Base-by-base conservation (phyloP, 2,888 invertebrate genomes). In the Lasioglossum calceatum region DNA sequence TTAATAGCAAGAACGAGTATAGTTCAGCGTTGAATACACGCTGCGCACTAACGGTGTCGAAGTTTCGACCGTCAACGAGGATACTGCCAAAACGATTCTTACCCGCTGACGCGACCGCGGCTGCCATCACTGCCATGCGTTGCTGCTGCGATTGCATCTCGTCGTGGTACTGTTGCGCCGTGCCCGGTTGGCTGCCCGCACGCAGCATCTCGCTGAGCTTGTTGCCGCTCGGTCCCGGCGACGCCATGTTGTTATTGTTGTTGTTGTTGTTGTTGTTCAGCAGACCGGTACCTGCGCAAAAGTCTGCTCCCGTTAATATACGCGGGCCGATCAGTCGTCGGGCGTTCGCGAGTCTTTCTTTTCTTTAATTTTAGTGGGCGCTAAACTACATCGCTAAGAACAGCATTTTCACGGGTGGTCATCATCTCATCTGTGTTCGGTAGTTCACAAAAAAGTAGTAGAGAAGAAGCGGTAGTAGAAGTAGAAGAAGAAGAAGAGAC, bases 201-300 rank as follows among this genome's bases (percentile, higher is more conserved):
- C 95, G 91, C 61, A 95, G 92, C 94, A 95, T 95, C 88, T 95
- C 95, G 89, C 95, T 95, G 81, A 95, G 94, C 88, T 95, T 95
- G 91, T 94, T 95, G 83, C 94, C 94, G 83, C 95, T 95, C 82
- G 94, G 95, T 86, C 95, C 95, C 78, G 95, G 94, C 85, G 96
- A 95, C 50, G 95, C 94, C 93, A 95, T 95, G 88, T 96, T 96
- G 92, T 96, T 96, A 93, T 96, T 97, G 93, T 97, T 97, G 93
- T 97, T 97, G 93, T 96, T 97, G 93, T 96, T 97, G 93, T 97
- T 98, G 93, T 97, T 97, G 92, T 97, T 97, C 74, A 97, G 95
- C 94, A 96, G 97, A 94, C 97, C 97, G 86, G 97, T 97, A 84
- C 96, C 96, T 88, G 96, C 96, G 81, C 96, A 96, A 92, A 96